Evolutionary conservation across 2,888 invertebrate species (phyloP).

Genomic region (Papilio protenor): DNA sequence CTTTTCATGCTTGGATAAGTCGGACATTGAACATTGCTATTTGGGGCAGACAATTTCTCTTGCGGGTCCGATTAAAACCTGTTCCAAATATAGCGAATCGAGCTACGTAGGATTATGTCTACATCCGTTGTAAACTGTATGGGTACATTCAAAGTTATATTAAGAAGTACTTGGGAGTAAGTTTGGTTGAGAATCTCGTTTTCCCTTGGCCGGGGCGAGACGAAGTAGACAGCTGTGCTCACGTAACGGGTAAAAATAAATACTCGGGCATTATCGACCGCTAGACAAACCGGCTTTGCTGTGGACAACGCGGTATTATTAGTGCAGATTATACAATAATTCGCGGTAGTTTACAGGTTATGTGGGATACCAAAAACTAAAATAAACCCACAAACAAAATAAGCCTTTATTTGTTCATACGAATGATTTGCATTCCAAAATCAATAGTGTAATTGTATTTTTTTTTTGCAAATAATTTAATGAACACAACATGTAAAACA

Average conservation of each 20-base stretch:
- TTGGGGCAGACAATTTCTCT: slow-evolving; percentile 67
- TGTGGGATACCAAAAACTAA: slow-evolving; percentile 2
- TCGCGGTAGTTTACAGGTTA: slow-evolving; percentile 42
- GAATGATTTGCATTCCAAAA: neutral
- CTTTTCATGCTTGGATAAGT: slow-evolving; percentile 44
- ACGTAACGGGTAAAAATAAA: slow-evolving; percentile 84
- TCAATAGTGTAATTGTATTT: neutral
- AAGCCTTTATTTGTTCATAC: neutral
- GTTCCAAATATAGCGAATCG: slow-evolving; percentile 76
- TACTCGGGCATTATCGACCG: slow-evolving; percentile 78
- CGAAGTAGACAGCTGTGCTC: slow-evolving; percentile 78
- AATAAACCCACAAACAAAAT: neutral
- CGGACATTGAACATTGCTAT: slow-evolving; percentile 53
- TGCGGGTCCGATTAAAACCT: slow-evolving; percentile 60
- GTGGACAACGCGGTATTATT: slow-evolving; percentile 79
- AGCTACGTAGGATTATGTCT: slow-evolving; percentile 51
- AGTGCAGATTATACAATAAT: slow-evolving; percentile 58
- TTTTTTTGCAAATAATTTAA: neutral
- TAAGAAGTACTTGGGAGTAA: slow-evolving; percentile 53
- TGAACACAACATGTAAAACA: neutral
- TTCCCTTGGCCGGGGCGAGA: slow-evolving; percentile 76
- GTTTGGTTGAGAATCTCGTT: slow-evolving; percentile 59
- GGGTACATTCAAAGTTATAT: slow-evolving; percentile 51
- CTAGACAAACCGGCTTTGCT: slow-evolving; percentile 79
- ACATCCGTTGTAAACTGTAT: slow-evolving; percentile 44